Evolutionary conservation across 2,888 invertebrate species (phyloP).

Genomic region (Schrankia costaestrigalis): DNA sequence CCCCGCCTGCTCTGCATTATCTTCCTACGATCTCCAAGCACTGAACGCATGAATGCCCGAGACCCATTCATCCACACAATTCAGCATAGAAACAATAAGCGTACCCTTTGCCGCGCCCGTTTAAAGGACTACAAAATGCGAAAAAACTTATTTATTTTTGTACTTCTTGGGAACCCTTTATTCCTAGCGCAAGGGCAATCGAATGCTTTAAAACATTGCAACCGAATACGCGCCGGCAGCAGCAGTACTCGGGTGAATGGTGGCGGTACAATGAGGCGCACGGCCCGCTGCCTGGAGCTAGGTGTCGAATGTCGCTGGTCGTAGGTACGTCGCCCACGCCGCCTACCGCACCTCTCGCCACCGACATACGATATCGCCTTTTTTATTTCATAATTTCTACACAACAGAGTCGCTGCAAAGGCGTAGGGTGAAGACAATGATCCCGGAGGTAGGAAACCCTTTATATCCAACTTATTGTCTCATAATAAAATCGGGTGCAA

Average conservation of each 20-base stretch:
- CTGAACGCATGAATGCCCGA: slow-evolving; percentile 62
- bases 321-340: slow-evolving; percentile 22
- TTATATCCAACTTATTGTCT: slow-evolving; percentile 77
- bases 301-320: slow-evolving; percentile 31
- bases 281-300: slow-evolving; percentile 29
- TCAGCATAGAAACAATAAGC: slow-evolving; percentile 74
- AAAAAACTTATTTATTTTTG: slow-evolving; percentile 61
- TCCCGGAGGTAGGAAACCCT: slow-evolving; percentile 79
- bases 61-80: slow-evolving; percentile 73
- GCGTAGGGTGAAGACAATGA: slow-evolving; percentile 79
- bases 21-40: slow-evolving; percentile 69
- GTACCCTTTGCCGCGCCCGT: slow-evolving; percentile 69
- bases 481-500: slow-evolving; percentile 80
- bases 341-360: slow-evolving; percentile 49
- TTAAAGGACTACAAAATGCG: slow-evolving; percentile 65
- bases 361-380: slow-evolving; percentile 77
- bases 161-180: slow-evolving; percentile 77
- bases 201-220: slow-evolving; percentile 79
- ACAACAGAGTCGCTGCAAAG: slow-evolving; percentile 70
- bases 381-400: slow-evolving; percentile 77
- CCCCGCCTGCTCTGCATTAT: slow-evolving; percentile 67
- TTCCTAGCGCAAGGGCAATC: slow-evolving; percentile 72
- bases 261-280: slow-evolving; percentile 45
- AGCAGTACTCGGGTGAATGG: slow-evolving; percentile 61
- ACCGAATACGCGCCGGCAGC: slow-evolving; percentile 66